Percentiles rank a stretch among this genome's conserved stretches.
These are phyloP conservation scores for Astreopora myriophthalma DNA, from an alignment of 64 coral and sea anemone genomes.

Conservation along the genomic window DNA sequence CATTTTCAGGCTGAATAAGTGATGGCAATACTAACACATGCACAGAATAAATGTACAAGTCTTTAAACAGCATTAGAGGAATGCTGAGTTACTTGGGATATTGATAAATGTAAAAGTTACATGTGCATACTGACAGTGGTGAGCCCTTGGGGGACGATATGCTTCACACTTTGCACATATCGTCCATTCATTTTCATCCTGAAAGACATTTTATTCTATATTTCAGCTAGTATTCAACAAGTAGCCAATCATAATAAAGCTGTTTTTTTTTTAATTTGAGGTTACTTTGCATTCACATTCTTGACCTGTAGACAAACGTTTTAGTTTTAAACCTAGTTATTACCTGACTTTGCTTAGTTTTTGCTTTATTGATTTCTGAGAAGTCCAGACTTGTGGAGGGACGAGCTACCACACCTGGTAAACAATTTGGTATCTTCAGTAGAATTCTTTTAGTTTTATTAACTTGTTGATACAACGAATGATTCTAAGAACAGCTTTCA, in stretches of 20 bases:
- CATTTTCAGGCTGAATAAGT: too few relatives aligned
- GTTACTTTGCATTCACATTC: too few relatives aligned
- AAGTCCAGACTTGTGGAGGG: slow-evolving; percentile 96
- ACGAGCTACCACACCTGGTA: slow-evolving; percentile 92
- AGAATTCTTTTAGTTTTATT: too few relatives aligned
- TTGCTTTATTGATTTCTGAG: slow-evolving; percentile 93
- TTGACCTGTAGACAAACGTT: too few relatives aligned
- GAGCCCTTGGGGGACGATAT: slow-evolving; percentile 95
- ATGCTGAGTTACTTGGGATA: background rate
- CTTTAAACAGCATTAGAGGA: background rate
- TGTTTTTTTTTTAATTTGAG: too few relatives aligned
- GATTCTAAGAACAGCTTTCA: too few relatives aligned
- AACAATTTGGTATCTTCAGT: too few relatives aligned
- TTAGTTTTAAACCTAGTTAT: background rate
- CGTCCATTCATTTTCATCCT: slow-evolving; percentile 94
- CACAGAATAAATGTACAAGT: too few relatives aligned
- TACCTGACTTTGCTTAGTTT: slow-evolving; percentile 61
- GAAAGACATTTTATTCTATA: background rate
- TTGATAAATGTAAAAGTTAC: background rate
- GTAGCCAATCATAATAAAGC: too few relatives aligned
- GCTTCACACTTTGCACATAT: slow-evolving; percentile 97
- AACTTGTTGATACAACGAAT: too few relatives aligned
- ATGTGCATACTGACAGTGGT: slow-evolving; percentile 86
- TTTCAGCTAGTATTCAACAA: too few relatives aligned
- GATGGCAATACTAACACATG: too few relatives aligned